phyloP scores from a whole-genome alignment of 2,113 vertebrate species.

The Saguinus midas region DNA sequence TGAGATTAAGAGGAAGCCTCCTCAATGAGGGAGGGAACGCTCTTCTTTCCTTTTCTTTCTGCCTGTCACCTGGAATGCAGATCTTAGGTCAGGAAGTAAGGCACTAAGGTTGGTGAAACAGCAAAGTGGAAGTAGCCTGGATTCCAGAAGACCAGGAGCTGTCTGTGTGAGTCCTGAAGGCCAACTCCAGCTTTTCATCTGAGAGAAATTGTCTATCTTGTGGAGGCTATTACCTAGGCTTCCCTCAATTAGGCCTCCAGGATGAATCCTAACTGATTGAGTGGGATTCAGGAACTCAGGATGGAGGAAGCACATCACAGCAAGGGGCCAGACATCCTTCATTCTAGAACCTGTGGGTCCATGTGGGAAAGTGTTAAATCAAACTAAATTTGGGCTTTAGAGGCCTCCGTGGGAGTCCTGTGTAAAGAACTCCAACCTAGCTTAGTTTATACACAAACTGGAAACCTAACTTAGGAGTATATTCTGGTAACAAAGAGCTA shows the following conservation, averaged over 20 bases:
- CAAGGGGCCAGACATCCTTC: background rate
- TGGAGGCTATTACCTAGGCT: background rate
- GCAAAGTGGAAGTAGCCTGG: background rate
- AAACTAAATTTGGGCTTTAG: background rate
- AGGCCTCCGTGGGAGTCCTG: background rate
- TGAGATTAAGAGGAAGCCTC: background rate
- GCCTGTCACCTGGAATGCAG: background rate
- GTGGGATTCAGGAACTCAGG: background rate
- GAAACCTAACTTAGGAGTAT: background rate
- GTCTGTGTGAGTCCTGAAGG: background rate
- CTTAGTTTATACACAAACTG: background rate
- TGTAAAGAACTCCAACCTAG: background rate
- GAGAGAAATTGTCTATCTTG: background rate
- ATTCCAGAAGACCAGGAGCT: background rate
- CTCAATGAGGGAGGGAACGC: background rate
- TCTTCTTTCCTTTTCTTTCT: background rate
- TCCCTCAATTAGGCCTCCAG: background rate
- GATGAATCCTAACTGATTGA: background rate
- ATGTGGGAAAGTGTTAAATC: background rate
- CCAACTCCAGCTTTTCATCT: background rate
- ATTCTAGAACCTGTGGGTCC: background rate
- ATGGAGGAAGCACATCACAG: background rate
- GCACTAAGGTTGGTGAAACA: background rate
- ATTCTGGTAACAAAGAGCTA: background rate
- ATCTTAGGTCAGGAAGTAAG: background rate